Conservation (phyloP, 2,888 invertebrate species). For the Rhagophthalmus giganteus region DNA sequence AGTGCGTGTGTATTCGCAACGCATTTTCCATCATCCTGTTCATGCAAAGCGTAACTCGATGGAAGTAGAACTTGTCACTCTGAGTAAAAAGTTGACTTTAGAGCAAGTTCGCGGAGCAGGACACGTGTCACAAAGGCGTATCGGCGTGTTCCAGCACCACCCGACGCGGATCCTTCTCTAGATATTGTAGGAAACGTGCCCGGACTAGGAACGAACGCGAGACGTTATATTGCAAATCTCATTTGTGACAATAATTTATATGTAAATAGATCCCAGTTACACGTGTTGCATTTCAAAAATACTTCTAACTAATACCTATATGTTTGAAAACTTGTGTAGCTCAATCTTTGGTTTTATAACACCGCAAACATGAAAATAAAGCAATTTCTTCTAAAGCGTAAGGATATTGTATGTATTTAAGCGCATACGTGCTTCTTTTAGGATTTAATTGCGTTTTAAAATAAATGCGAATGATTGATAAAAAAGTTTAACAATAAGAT, state of each 20-base stretch:
- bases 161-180: conserved; percentile 41
- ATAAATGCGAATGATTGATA: conserved; percentile 9
- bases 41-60: conserved; percentile 45
- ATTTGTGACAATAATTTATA: conserved; percentile 56
- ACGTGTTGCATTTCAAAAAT: conserved; percentile 49
- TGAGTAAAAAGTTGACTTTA: conserved; percentile 48
- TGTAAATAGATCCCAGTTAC: conserved; percentile 53
- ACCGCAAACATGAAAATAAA: conserved; percentile 19
- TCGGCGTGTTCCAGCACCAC: conserved; percentile 39
- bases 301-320: conserved; percentile 29
- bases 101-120: conserved; percentile 46
- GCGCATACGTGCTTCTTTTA: conserved; percentile 16
- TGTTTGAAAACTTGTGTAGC: conserved; percentile 18
- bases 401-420: no score
- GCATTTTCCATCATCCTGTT: conserved; percentile 44
- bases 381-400: conserved; percentile 19
- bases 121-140: conserved; percentile 49
- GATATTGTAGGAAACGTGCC: conserved; percentile 49
- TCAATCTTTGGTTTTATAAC: conserved; percentile 26
- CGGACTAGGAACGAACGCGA: conserved; percentile 43
- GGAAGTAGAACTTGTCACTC: conserved; percentile 43
- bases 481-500: conserved; percentile 12
- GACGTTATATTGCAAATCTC: conserved; percentile 55
- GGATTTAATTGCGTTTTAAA: conserved; percentile 5
- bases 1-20: conserved; percentile 39